These are phyloP conservation scores for Xiphophorus couchianus DNA, from an alignment of 2,113 vertebrate genomes.

Conservation along the genomic window DNA sequence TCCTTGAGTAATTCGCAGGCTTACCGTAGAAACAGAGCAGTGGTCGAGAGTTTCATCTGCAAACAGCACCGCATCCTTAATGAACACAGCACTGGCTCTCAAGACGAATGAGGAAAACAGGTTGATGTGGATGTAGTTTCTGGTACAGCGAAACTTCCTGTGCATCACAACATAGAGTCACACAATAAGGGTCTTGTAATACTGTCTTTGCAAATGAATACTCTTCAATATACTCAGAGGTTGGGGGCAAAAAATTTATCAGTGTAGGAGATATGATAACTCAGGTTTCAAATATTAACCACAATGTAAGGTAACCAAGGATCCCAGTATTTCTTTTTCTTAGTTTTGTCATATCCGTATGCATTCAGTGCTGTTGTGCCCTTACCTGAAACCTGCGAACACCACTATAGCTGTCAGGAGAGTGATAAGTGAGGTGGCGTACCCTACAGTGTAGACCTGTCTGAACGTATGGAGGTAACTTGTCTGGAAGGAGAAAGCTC, in stretches of 20 bases:
- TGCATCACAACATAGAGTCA: neutral
- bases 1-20: neutral
- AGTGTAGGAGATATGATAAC: neutral
- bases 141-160: slow-evolving; percentile 90
- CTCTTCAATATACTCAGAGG: neutral
- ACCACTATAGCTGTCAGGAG: slow-evolving; percentile 80
- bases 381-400: slow-evolving; percentile 80
- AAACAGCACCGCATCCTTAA: slow-evolving; percentile 86
- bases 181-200: neutral
- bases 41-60: slow-evolving; percentile 83
- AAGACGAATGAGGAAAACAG: slow-evolving; percentile 88
- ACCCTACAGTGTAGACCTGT: slow-evolving; percentile 81
- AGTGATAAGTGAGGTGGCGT: slow-evolving; percentile 81
- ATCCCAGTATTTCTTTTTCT: neutral
- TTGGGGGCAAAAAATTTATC: slow-evolving; percentile 7
- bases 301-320: neutral
- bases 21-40: slow-evolving; percentile 87
- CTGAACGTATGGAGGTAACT: slow-evolving; percentile 77
- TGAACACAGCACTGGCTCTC: slow-evolving; percentile 83
- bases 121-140: slow-evolving; percentile 91
- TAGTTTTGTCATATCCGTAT: neutral
- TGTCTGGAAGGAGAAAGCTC: slow-evolving; percentile 56
- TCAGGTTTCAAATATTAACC: neutral
- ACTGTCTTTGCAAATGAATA: neutral
- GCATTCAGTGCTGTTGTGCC: neutral